Percentiles rank a stretch among this genome's conserved stretches.
These are phyloP conservation scores for Trididemnum nubilum DNA, from an alignment of 23 tunicate genomes.

Conservation along the genomic window DNA sequence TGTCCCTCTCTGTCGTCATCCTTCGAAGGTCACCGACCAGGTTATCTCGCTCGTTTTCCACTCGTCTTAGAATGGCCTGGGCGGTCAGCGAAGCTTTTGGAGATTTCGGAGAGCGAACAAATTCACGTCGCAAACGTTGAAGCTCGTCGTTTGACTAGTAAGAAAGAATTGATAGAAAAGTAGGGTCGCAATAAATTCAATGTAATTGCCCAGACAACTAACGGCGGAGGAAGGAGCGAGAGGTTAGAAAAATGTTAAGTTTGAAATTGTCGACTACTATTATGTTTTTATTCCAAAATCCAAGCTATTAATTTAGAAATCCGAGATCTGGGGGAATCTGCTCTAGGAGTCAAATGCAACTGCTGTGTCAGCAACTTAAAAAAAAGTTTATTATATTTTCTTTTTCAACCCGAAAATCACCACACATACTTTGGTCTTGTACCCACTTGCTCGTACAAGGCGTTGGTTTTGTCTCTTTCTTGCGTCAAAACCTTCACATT, in stretches of 20 bases:
- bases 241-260: too few relatives aligned
- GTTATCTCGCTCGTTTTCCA: conserved; percentile 84
- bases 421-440: too few relatives aligned
- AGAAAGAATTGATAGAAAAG: too few relatives aligned
- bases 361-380: too few relatives aligned
- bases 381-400: too few relatives aligned
- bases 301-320: too few relatives aligned
- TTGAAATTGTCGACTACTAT: too few relatives aligned
- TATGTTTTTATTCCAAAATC: too few relatives aligned
- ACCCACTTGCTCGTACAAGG: conserved; percentile 76
- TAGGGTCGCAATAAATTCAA: background rate
- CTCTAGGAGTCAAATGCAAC: too few relatives aligned
- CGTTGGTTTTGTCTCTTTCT: conserved; percentile 85
- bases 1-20: conserved; percentile 93
- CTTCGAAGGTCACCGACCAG: conserved; percentile 69
- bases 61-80: conserved; percentile 87
- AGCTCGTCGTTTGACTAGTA: conserved; percentile 76
- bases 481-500: conserved; percentile 85
- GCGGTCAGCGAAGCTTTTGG: conserved; percentile 92
- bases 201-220: background rate
- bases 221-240: too few relatives aligned
- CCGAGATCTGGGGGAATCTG: too few relatives aligned
- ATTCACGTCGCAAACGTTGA: conserved; percentile 78
- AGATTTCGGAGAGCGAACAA: conserved; percentile 80
- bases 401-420: too few relatives aligned